phyloP scores from a whole-genome alignment of 2,113 vertebrate genomes.

The Aleadryas rufinucha region DNA sequence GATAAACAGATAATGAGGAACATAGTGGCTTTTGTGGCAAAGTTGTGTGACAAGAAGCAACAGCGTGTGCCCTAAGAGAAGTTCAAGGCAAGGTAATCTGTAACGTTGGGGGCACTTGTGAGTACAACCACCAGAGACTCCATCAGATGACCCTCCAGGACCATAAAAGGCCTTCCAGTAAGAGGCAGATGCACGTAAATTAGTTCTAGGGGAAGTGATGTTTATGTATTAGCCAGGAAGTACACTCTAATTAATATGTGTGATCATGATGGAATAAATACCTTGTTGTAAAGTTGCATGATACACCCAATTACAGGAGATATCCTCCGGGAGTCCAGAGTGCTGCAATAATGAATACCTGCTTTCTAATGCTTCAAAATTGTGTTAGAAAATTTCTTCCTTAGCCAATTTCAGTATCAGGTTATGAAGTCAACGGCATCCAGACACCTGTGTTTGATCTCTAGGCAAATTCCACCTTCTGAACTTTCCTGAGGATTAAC shows the following conservation, averaged over 20 bases:
- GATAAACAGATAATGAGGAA: background rate
- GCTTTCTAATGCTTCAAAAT: background rate
- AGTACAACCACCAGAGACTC: background rate
- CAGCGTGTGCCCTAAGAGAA: rapidly evolving
- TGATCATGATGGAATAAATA: background rate
- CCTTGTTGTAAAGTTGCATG: background rate
- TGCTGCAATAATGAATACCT: background rate
- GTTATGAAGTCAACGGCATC: background rate
- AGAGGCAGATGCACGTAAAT: background rate
- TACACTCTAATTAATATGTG: background rate
- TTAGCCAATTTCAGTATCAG: background rate
- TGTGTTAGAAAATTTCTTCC: background rate
- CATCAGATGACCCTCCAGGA: background rate
- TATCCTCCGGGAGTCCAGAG: rapidly evolving
- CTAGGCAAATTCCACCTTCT: background rate
- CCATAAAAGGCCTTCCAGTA: background rate
- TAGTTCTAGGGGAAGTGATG: background rate
- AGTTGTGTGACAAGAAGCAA: background rate
- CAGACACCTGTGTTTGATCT: background rate
- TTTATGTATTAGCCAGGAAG: background rate
- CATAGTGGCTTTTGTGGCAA: background rate
- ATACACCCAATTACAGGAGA: background rate
- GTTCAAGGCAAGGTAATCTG: background rate
- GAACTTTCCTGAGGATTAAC: background rate
- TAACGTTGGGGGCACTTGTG: rapidly evolving